These are phyloP conservation scores for Empidonax alnorum DNA, from an alignment of 2,113 vertebrate genomes.

Conservation along the genomic window DNA sequence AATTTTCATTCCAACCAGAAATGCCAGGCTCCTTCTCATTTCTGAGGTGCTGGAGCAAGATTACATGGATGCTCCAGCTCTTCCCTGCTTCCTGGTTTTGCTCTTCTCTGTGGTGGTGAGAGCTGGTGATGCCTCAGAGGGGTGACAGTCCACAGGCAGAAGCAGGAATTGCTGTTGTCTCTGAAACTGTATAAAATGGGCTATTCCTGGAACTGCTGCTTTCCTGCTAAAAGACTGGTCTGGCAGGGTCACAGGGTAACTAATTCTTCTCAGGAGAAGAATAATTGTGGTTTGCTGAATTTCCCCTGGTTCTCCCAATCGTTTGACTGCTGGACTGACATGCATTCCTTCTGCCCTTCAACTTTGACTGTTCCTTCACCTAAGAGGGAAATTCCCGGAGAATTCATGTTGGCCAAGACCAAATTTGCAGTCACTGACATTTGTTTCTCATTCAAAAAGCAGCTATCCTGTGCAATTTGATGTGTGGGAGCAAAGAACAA, in stretches of 20 bases:
- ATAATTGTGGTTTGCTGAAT: neutral
- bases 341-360: neutral
- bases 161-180: neutral
- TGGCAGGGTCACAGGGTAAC: neutral
- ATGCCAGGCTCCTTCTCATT: neutral
- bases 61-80: neutral
- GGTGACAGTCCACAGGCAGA: neutral
- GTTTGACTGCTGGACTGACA: neutral
- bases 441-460: neutral
- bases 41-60: neutral
- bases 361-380: constrained; percentile 4
- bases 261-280: neutral
- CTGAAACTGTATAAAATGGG: neutral
- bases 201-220: neutral
- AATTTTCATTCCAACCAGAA: neutral
- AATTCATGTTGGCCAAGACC: neutral
- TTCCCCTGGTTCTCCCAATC: neutral
- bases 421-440: neutral
- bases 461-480: neutral
- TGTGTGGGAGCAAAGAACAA: neutral
- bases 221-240: neutral
- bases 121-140: neutral
- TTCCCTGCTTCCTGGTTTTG: neutral
- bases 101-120: neutral
- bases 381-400: neutral